A percentile compares a stretch with the other conserved stretches of the same genome.
phyloP scores from a whole-genome alignment of 92 coral and sea anemone species.

The Epizoanthus ramosus region DNA sequence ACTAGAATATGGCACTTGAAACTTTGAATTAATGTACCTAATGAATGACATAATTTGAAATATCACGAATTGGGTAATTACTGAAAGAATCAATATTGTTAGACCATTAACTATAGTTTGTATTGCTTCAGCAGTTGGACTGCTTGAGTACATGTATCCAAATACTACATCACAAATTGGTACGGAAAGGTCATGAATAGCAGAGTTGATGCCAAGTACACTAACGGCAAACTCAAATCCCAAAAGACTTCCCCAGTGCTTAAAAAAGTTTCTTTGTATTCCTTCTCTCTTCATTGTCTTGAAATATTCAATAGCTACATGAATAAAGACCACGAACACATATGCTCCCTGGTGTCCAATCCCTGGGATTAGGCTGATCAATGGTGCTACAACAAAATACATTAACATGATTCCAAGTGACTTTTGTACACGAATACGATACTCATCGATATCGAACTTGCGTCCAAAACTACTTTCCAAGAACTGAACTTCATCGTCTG shows the following conservation, averaged over 20 bases:
- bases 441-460: neutral
- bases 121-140: neutral
- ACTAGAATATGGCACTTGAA: constrained; percentile 1
- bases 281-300: constrained; percentile 7
- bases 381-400: constrained; percentile 1
- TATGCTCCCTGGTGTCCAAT: constrained; percentile 6
- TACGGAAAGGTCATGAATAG: neutral
- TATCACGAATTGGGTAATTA: neutral
- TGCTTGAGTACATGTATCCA: neutral
- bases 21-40: neutral
- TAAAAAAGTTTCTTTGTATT: neutral
- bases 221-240: constrained; percentile 2
- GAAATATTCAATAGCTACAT: neutral
- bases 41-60: neutral
- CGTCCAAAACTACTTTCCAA: neutral
- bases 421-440: neutral
- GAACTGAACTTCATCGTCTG: neutral
- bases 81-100: neutral
- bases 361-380: neutral
- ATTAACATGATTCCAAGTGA: neutral
- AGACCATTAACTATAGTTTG: neutral
- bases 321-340: neutral
- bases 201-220: neutral
- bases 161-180: neutral
- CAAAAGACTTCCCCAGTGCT: neutral